Percentiles rank a stretch among this genome's conserved stretches.
These are phyloP conservation scores for Lepus americanus DNA, from an alignment of 2,113 vertebrate species.

Conservation along the genomic window DNA sequence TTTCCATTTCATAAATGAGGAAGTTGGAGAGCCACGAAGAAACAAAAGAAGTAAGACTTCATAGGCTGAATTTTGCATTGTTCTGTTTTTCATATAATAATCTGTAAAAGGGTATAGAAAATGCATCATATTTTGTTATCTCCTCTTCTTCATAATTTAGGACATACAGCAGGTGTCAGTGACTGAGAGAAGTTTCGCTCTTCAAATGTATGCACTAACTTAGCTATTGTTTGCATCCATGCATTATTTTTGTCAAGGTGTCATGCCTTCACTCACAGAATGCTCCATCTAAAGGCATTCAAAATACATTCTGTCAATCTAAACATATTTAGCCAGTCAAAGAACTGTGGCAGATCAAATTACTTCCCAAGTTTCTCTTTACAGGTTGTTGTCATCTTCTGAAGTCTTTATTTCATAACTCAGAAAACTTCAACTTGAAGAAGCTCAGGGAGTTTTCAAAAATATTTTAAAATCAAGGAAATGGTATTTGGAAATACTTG, in stretches of 20 bases:
- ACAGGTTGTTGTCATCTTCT: background rate
- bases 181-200: background rate
- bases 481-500: background rate
- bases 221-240: background rate
- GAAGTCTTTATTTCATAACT: constrained; percentile 28
- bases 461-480: background rate
- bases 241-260: constrained; percentile 15
- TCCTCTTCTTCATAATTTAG: background rate
- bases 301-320: constrained; percentile 51
- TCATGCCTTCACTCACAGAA: background rate
- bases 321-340: background rate
- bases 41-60: background rate
- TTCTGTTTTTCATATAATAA: background rate
- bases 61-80: background rate
- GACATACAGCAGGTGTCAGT: background rate
- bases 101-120: background rate
- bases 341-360: background rate
- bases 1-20: background rate
- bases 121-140: background rate
- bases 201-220: background rate
- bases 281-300: constrained; percentile 32
- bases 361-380: background rate
- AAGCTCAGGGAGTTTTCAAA: background rate
- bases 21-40: background rate
- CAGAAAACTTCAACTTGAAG: background rate